These are phyloP conservation scores for Eretmocerus hayati DNA, from an alignment of 2,888 invertebrate genomes.

Conservation along the genomic window DNA sequence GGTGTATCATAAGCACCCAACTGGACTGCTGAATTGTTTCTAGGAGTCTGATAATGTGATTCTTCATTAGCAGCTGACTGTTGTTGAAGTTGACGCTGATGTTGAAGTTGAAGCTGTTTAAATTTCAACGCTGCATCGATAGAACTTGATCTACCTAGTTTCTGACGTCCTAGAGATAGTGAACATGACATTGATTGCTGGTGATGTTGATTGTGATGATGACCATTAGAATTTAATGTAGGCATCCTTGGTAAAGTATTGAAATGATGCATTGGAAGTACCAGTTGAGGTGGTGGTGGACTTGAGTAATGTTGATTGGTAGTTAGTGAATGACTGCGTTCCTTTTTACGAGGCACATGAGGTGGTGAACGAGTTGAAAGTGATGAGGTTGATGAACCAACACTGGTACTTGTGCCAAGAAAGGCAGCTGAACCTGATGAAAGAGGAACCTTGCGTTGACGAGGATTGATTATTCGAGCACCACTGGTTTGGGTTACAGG, in stretches of 20 bases:
- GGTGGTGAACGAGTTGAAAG: conserved; percentile 43
- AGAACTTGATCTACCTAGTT: conserved; percentile 52
- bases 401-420: conserved; percentile 17
- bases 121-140: conserved; percentile 47
- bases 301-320: conserved; percentile 17
- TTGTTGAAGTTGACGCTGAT: conserved; percentile 24
- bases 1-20: conserved; percentile 32
- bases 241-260: conserved; percentile 14
- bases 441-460: conserved; percentile 72
- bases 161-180: conserved; percentile 41
- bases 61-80: conserved; percentile 24
- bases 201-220: conserved; percentile 25
- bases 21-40: conserved; percentile 11
- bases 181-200: conserved; percentile 40
- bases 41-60: conserved; percentile 18
- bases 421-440: conserved; percentile 15
- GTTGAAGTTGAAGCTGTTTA: conserved; percentile 26
- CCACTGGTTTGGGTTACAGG: conserved; percentile 84
- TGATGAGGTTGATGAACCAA: conserved; percentile 55
- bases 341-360: conserved; percentile 52
- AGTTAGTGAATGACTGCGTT: conserved; percentile 76
- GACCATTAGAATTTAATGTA: conserved; percentile 22
- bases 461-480: conserved; percentile 78
- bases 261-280: conserved; percentile 10
- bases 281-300: conserved; percentile 17